phyloP scores from a whole-genome alignment of 2,888 invertebrate species.

The Crossocerus cetratus region DNA sequence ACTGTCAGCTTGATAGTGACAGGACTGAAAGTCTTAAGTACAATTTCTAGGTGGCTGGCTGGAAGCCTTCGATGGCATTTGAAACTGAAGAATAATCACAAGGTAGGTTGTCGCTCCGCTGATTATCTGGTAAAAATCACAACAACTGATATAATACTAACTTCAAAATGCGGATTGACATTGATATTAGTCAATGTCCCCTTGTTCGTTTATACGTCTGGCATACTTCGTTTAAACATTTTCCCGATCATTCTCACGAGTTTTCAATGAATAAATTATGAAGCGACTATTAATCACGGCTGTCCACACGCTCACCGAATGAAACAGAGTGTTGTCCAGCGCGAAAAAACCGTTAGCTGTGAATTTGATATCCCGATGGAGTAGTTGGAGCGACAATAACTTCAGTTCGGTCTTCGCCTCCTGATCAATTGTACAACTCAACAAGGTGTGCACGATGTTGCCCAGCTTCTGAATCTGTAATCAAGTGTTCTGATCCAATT shows the following conservation, averaged over 20 bases:
- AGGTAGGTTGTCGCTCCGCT: slow-evolving; percentile 55
- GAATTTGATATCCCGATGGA: slow-evolving; percentile 63
- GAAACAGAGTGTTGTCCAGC: slow-evolving; percentile 65
- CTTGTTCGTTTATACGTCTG: too few relatives aligned
- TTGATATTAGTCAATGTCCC: too few relatives aligned
- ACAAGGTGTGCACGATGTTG: slow-evolving; percentile 27
- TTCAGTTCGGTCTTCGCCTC: slow-evolving; percentile 49
- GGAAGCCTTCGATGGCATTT: slow-evolving; percentile 8
- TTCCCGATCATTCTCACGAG: too few relatives aligned
- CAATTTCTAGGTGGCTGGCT: too few relatives aligned
- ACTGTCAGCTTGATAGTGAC: too few relatives aligned
- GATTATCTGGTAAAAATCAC: slow-evolving; percentile 45
- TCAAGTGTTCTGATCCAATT: background rate
- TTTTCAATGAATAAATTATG: too few relatives aligned
- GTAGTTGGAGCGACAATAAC: slow-evolving; percentile 66
- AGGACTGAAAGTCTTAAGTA: too few relatives aligned
- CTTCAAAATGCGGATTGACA: too few relatives aligned
- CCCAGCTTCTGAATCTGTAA: slow-evolving; percentile 42
- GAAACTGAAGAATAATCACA: slow-evolving; percentile 62
- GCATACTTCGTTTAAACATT: too few relatives aligned
- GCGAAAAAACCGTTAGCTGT: slow-evolving; percentile 66
- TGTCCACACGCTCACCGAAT: too few relatives aligned
- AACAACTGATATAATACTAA: background rate
- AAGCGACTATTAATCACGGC: slow-evolving; percentile 31
- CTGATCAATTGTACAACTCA: slow-evolving; percentile 19